Evolutionary conservation across 2,888 invertebrate genomes (phyloP), one percentile per base, ranked within the genome.

Genomic region (Nomada fucata): DNA sequence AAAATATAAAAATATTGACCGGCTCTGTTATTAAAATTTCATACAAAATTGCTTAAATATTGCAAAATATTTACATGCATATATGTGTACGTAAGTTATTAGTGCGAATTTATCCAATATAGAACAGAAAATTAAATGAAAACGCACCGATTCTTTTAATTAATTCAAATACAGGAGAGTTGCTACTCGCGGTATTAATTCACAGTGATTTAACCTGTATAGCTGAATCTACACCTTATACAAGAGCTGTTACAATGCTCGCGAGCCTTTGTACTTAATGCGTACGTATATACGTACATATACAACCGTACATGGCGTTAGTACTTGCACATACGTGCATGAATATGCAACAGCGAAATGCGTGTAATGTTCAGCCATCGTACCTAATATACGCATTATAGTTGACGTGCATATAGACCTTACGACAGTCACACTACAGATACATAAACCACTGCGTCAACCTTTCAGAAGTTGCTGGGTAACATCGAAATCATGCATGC

Each of bases 331-430:
- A 77, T 77, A 74, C 65, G 50, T 60, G 68, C 82, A 83, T 82
- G 83, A 83, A 83, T 83, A 83, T 83, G 77, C 77, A 83, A 77
- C 74, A 65, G 44, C 55, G 83, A 83, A 82, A 67, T 75, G 77
- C 83, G 77, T 82, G 83, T 83, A 83, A 83, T 78, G 82, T 68
- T 83, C 83, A 82, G 68, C 67, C 83, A 74, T 83, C 83, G 77
- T 82, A 77, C 71, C 71, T 77, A 82, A 83, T 78, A 78, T 71
- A 82, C 75, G 82, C 71, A 63, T 83, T 82, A 83, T 74, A 75
- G 77, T 68, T 74, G 75, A 64, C 68, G 73, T 64, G 81, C 70
- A 70, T 76, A 72, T 73, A 83, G 65, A 61, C 73, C 77, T 70
- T 74, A 60, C 67, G 76, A 70, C 70, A 70, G 76, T 76, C 76